phyloP scores from a whole-genome alignment of 1,140 invertebrate species.

The Drosophila burlai region DNA sequence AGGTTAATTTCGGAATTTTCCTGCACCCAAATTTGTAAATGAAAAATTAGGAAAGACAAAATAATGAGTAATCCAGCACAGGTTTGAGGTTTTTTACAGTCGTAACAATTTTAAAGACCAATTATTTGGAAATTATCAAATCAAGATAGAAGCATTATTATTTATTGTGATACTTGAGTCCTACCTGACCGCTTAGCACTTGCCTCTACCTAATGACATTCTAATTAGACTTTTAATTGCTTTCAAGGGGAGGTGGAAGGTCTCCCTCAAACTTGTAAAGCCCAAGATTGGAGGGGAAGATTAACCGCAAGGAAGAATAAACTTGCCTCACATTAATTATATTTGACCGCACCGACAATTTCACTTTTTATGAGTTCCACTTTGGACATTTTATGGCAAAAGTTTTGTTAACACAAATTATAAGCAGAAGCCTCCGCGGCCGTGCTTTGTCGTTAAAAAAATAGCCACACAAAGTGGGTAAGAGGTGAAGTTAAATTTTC shows the following conservation, averaged over 20 bases:
- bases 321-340: constrained; percentile 75
- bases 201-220: constrained; percentile 61
- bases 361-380: constrained; percentile 64
- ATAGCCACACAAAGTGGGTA: constrained; percentile 20
- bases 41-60: background rate
- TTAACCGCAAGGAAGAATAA: constrained; percentile 50
- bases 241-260: constrained; percentile 9
- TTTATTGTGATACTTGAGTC: constrained; percentile 42
- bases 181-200: constrained; percentile 58
- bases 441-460: constrained; percentile 53
- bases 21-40: background rate
- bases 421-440: constrained; percentile 18
- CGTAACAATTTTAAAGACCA: constrained; percentile 12
- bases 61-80: constrained; percentile 1
- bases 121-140: constrained; percentile 21
- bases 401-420: constrained; percentile 72
- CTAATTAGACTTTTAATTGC: constrained; percentile 80
- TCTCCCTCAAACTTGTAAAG: constrained; percentile 36
- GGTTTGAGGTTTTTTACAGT: background rate
- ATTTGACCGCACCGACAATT: constrained; percentile 61
- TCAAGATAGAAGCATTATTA: constrained; percentile 25
- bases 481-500: constrained; percentile 40
- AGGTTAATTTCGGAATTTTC: background rate
- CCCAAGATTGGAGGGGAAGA: constrained; percentile 46
- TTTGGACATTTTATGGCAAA: constrained; percentile 68